These are phyloP conservation scores for Diarsia dahlii DNA, from an alignment of 2,888 invertebrate genomes.

Conservation along the genomic window DNA sequence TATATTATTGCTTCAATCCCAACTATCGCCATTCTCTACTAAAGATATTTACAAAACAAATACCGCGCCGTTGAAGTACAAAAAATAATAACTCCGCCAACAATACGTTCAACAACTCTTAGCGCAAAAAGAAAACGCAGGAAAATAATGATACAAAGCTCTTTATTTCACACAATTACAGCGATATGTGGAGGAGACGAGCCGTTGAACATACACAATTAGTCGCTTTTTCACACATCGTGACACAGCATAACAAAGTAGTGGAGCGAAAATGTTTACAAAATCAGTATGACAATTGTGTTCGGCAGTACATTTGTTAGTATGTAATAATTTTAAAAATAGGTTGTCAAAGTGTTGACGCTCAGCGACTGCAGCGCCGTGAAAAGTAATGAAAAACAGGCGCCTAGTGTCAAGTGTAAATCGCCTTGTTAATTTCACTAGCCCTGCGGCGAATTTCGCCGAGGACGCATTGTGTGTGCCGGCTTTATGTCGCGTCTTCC, in stretches of 20 bases:
- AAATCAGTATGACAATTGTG: conserved; percentile 60
- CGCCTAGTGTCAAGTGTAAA: conserved; percentile 90
- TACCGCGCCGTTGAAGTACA: conserved; percentile 30
- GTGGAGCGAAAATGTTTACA: conserved; percentile 35
- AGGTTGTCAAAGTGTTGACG: conserved; percentile 73
- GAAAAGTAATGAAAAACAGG: conserved; percentile 87
- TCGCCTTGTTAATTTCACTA: conserved; percentile 91
- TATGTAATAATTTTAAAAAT: conserved; percentile 72
- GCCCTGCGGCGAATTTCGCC: conserved; percentile 90
- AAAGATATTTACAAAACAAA: conserved; percentile 22
- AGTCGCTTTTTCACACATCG: conserved; percentile 69
- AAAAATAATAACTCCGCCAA: conserved; percentile 65
- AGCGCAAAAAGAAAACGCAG: conserved; percentile 69
- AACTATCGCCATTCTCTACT: not conserved
- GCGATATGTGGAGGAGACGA: conserved; percentile 80
- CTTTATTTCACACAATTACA: conserved; percentile 89
- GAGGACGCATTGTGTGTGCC: conserved; percentile 90
- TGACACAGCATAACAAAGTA: conserved; percentile 74
- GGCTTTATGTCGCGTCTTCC: conserved; percentile 90
- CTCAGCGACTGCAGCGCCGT: conserved; percentile 73
- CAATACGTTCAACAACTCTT: conserved; percentile 65
- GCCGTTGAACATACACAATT: conserved; percentile 75
- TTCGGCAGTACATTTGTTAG: conserved; percentile 58
- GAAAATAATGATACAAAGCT: conserved; percentile 87
- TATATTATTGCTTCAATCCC: not conserved